A percentile compares a stretch with the other conserved stretches of the same genome.
Conservation (phyloP, 1,140 invertebrate species). For the Tetramorium parvispinum region DNA sequence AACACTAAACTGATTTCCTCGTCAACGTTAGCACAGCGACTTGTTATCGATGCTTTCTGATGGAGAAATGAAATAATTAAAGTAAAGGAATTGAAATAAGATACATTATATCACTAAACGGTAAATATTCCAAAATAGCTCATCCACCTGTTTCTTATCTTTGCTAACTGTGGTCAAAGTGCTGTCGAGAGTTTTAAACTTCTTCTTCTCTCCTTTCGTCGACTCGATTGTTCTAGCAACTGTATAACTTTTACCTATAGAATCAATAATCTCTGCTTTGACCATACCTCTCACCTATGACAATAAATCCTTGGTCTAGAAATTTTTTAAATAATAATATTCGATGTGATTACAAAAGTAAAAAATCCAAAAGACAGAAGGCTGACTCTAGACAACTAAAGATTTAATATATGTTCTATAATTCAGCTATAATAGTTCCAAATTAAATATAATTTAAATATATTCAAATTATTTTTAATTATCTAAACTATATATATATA, state of each 20-base stretch:
- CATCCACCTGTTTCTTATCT: slow-evolving; percentile 75
- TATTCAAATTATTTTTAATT: not conserved
- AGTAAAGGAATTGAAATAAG: slow-evolving; percentile 17
- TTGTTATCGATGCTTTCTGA: slow-evolving; percentile 84
- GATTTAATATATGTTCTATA: not conserved
- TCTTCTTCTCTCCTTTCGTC: slow-evolving; percentile 86
- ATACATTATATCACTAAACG: not conserved
- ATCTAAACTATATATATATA: not conserved
- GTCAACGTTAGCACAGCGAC: slow-evolving; percentile 91
- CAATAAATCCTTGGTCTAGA: not conserved
- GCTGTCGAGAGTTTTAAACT: slow-evolving; percentile 90
- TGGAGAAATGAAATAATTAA: slow-evolving; percentile 20
- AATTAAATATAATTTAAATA: not conserved
- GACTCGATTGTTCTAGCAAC: slow-evolving; percentile 88
- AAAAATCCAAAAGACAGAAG: not conserved
- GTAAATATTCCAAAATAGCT: not conserved
- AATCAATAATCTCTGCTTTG: slow-evolving; percentile 86
- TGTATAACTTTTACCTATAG: slow-evolving; percentile 87
- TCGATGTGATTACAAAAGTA: not conserved
- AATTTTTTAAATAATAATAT: not conserved
- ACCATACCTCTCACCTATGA: slow-evolving; percentile 85
- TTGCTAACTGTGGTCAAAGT: slow-evolving; percentile 85
- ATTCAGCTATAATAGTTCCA: not conserved
- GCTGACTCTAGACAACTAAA: not conserved
- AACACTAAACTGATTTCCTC: slow-evolving; percentile 88